Conservation (phyloP, 2,113 vertebrate genomes). For the Nerophis ophidion region DNA sequence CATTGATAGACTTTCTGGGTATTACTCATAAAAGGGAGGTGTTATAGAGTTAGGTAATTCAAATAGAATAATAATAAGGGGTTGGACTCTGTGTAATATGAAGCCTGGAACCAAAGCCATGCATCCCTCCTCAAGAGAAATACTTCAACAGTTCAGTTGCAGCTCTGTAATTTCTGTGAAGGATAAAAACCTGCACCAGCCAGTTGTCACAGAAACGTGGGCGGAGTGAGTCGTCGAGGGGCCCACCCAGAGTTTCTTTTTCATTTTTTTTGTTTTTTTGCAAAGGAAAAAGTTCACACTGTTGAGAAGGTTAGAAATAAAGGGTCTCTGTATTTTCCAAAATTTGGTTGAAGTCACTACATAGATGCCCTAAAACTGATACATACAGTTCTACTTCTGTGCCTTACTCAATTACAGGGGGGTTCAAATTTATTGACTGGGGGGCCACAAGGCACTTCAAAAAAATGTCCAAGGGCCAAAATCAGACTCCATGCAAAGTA, state of each 20-base stretch:
- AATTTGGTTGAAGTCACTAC: background rate
- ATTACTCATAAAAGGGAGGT: too few species aligned
- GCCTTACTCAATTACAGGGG: too few species aligned
- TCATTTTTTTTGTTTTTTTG: background rate
- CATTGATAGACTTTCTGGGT: too few species aligned
- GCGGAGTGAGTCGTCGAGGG: background rate
- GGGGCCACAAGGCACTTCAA: too few species aligned
- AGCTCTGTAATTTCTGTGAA: background rate
- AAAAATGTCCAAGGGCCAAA: too few species aligned
- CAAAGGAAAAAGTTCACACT: background rate
- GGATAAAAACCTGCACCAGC: background rate
- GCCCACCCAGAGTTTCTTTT: background rate
- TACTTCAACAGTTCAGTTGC: background rate
- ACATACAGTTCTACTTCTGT: background rate
- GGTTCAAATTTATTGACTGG: too few species aligned
- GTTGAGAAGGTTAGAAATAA: background rate
- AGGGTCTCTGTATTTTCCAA: background rate
- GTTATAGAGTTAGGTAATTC: too few species aligned
- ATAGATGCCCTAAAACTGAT: background rate
- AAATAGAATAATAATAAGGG: too few species aligned
- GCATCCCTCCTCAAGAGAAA: background rate
- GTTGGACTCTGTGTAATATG: too few species aligned
- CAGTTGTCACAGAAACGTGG: background rate
- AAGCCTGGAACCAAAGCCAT: background rate
- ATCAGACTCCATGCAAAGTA: too few species aligned